A percentile compares a stretch with the other conserved stretches of the same genome.
Evolutionary conservation across 2,797 vertebrate species (phyloP).

Genomic region (Loris lydekkerianus): DNA sequence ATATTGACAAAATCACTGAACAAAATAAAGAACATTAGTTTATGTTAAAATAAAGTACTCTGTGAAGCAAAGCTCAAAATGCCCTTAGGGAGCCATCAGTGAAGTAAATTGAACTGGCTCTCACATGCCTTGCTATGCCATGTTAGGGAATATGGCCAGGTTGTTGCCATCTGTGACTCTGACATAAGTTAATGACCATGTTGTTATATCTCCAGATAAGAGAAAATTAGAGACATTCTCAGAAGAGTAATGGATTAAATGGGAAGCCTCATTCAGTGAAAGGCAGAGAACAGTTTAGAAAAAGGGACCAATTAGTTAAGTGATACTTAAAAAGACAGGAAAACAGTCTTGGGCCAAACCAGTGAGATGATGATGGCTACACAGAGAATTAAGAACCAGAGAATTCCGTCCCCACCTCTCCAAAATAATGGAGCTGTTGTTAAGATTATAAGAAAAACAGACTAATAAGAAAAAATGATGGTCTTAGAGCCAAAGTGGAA

Average conservation of each 20-base stretch:
- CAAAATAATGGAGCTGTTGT: background rate
- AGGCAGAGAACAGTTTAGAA: background rate
- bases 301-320: background rate
- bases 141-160: background rate
- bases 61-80: background rate
- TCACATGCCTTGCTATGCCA: accelerated
- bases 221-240: background rate
- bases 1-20: slow-evolving; percentile 66
- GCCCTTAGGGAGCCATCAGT: background rate
- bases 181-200: background rate
- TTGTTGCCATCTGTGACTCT: slow-evolving; percentile 23
- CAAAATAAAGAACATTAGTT: slow-evolving; percentile 72
- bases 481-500: background rate
- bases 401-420: background rate
- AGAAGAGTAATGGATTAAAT: background rate
- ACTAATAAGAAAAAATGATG: background rate
- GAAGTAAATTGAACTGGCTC: background rate
- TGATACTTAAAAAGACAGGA: background rate
- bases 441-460: background rate
- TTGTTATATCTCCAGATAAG: slow-evolving; percentile 45
- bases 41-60: slow-evolving; percentile 63
- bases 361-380: background rate
- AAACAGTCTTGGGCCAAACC: background rate
- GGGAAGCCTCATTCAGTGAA: background rate
- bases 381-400: background rate